Conservation (phyloP, 2,113 vertebrate genomes). For the Heteronetta atricapilla region DNA sequence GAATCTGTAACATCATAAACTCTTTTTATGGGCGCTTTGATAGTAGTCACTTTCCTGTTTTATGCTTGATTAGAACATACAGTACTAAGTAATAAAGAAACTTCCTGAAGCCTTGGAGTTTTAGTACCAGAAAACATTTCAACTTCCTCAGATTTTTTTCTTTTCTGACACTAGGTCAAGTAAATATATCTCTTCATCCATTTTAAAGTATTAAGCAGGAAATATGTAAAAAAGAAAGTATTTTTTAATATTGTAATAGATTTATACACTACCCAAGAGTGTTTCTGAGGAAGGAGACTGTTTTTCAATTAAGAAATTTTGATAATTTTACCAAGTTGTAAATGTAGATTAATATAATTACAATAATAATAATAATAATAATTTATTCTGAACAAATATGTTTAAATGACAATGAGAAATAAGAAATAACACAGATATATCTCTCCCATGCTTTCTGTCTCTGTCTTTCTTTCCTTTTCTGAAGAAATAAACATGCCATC, state of each 20-base stretch:
- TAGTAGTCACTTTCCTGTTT: conserved; percentile 80
- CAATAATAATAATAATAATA: neutral
- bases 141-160: neutral
- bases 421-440: neutral
- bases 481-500: neutral
- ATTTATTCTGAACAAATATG: neutral
- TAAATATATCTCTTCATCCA: neutral
- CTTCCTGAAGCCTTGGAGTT: conserved; percentile 77
- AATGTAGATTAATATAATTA: neutral
- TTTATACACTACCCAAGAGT: neutral
- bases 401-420: neutral
- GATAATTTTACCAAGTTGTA: neutral
- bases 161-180: conserved; percentile 10
- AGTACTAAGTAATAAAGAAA: conserved; percentile 82
- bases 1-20: conserved; percentile 86
- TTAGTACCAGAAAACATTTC: conserved; percentile 59
- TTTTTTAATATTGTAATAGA: neutral
- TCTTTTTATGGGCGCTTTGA: conserved; percentile 84
- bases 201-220: neutral
- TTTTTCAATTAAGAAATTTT: neutral
- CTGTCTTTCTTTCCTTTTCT: neutral
- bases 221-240: neutral
- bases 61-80: conserved; percentile 83
- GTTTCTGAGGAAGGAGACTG: neutral
- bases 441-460: neutral